These are phyloP conservation scores for Sciurus vulgaris DNA, from an alignment of 2,797 vertebrate species.

Conservation along the genomic window DNA sequence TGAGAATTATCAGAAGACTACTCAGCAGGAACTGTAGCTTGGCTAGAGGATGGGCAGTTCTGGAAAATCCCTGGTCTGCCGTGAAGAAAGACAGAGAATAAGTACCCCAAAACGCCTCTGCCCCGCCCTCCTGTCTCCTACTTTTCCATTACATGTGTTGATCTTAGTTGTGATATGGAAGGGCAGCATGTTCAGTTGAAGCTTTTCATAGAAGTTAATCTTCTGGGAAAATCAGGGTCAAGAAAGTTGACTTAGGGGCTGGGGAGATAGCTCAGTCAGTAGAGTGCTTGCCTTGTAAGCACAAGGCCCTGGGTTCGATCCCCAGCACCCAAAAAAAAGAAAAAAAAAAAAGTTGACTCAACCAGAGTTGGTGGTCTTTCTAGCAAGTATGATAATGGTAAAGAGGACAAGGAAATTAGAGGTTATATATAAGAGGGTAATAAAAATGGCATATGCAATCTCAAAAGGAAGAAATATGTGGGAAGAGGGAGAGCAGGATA, in stretches of 20 bases:
- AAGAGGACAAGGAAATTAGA: not conserved
- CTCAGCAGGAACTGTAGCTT: not conserved
- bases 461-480: not conserved
- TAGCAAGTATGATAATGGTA: not conserved
- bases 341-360: not conserved
- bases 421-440: not conserved
- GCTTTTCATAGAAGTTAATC: not conserved
- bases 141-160: not conserved
- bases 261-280: too few species aligned
- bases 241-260: not conserved
- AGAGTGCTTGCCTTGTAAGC: too few species aligned
- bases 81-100: not conserved
- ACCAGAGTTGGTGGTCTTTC: not conserved
- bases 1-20: not conserved
- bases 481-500: not conserved
- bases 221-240: not conserved
- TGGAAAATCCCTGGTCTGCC: not conserved
- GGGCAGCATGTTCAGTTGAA: not conserved
- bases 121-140: rapidly evolving
- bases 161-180: not conserved
- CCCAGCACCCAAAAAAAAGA: too few species aligned
- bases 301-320: too few species aligned
- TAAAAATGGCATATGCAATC: not conserved
- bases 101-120: not conserved
- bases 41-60: not conserved